Evolutionary conservation across 2,797 vertebrate genomes (phyloP).

Genomic region (Crenuchus spilurus): DNA sequence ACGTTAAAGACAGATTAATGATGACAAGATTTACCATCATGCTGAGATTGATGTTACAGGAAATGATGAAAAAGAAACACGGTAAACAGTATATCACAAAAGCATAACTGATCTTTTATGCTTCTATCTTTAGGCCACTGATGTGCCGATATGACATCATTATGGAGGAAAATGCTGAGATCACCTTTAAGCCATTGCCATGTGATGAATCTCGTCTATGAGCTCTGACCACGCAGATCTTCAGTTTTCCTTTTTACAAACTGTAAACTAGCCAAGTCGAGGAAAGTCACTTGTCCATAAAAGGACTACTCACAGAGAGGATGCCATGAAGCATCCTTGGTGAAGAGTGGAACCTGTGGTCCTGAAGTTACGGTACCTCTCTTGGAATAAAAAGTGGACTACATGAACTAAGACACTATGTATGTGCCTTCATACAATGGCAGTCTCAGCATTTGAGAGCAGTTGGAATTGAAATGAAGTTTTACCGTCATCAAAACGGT

Average conservation of each 20-base stretch:
- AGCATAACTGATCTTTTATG: too few species aligned
- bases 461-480: neutral
- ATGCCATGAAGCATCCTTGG: neutral
- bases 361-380: neutral
- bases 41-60: neutral
- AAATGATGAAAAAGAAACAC: neutral
- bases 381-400: neutral
- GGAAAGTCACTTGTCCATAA: neutral
- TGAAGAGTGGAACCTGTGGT: neutral
- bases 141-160: constrained; percentile 81
- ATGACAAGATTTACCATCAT: neutral
- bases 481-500: neutral
- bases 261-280: neutral
- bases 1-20: constrained; percentile 1
- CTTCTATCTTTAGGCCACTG: constrained; percentile 60
- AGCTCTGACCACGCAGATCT: neutral
- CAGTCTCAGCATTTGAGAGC: neutral
- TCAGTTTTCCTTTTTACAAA: neutral
- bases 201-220: constrained; percentile 57
- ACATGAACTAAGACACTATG: neutral
- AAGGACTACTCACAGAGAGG: neutral
- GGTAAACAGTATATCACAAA: too few species aligned
- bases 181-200: constrained; percentile 74
- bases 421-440: constrained; percentile 13
- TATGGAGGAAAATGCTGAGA: constrained; percentile 81